These are phyloP conservation scores for Cyanoderma ruficeps DNA, from an alignment of 2,113 vertebrate genomes.

Conservation along the genomic window DNA sequence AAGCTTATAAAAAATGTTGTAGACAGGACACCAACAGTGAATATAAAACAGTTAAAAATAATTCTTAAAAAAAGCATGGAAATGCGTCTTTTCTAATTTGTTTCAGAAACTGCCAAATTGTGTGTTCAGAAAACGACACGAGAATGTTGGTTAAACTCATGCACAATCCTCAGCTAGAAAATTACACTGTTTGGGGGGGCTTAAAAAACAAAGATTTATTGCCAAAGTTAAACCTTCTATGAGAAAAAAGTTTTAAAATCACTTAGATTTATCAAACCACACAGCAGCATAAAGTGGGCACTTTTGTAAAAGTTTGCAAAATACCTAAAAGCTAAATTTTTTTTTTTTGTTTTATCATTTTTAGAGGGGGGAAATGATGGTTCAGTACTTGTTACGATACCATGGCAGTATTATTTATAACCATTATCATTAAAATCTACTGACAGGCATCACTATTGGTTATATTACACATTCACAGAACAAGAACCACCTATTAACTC, in stretches of 20 bases:
- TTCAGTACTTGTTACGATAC: constrained; percentile 66
- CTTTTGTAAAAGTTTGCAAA: constrained; percentile 80
- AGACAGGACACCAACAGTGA: constrained; percentile 75
- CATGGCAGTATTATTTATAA: constrained; percentile 72
- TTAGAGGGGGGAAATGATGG: constrained; percentile 61
- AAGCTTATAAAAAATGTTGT: constrained; percentile 75
- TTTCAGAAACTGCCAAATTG: constrained; percentile 73
- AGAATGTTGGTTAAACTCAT: constrained; percentile 75
- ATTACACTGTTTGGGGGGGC: constrained; percentile 62
- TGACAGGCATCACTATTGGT: constrained; percentile 53
- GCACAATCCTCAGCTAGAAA: constrained; percentile 77
- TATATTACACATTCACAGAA: constrained; percentile 74
- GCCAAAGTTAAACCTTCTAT: constrained; percentile 79
- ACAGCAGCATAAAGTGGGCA: constrained; percentile 85
- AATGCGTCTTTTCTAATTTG: constrained; percentile 71
- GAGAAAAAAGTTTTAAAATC: constrained; percentile 83
- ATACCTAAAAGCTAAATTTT: constrained; percentile 76
- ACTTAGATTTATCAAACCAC: constrained; percentile 79
- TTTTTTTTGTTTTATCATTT: constrained; percentile 55
- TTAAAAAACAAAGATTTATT: constrained; percentile 80
- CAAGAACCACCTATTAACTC: constrained; percentile 71
- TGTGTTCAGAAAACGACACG: constrained; percentile 66
- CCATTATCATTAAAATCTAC: constrained; percentile 31
- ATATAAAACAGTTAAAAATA: constrained; percentile 80
- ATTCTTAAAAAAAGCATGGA: constrained; percentile 77